These are phyloP conservation scores for Atlantisia rogersi DNA, from an alignment of 2,113 vertebrate genomes.

Conservation along the genomic window DNA sequence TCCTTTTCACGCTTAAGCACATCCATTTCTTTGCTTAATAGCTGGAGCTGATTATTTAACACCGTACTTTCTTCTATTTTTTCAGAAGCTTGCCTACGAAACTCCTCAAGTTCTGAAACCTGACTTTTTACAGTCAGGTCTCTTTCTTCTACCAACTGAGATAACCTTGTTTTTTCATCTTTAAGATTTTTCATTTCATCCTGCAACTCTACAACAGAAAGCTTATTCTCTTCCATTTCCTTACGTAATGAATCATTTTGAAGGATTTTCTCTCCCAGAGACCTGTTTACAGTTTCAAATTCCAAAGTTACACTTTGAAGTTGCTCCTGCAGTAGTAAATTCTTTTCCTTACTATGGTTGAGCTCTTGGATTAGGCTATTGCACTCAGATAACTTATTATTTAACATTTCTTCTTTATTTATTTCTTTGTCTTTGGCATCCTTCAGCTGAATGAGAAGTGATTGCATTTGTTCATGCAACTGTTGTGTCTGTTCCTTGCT, in stretches of 20 bases:
- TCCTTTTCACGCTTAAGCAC: constrained; percentile 71
- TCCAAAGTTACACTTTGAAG: constrained; percentile 69
- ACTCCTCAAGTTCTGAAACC: constrained; percentile 54
- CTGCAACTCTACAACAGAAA: constrained; percentile 49
- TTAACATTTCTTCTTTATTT: constrained; percentile 71
- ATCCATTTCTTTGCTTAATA: constrained; percentile 66
- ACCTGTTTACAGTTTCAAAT: constrained; percentile 69
- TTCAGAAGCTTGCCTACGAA: constrained; percentile 71
- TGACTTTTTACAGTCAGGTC: constrained; percentile 59
- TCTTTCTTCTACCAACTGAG: constrained; percentile 68
- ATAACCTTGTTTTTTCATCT: constrained; percentile 54
- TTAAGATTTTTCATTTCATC: constrained; percentile 69
- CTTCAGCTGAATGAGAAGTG: constrained; percentile 67
- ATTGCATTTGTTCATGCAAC: constrained; percentile 68
- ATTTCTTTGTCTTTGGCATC: constrained; percentile 41
- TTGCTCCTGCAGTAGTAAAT: constrained; percentile 77
- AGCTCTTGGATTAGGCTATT: constrained; percentile 69
- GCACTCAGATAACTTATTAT: constrained; percentile 60
- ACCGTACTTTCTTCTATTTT: constrained; percentile 63
- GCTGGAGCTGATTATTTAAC: constrained; percentile 73
- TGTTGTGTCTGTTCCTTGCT: constrained; percentile 65
- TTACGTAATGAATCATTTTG: constrained; percentile 57
- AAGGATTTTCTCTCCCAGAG: constrained; percentile 71
- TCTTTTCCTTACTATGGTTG: constrained; percentile 71
- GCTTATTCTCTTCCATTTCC: constrained; percentile 59